Percentiles rank a stretch among this genome's conserved stretches.
Conservation (phyloP, 2,888 invertebrate genomes). For the Phalera bucephala region DNA sequence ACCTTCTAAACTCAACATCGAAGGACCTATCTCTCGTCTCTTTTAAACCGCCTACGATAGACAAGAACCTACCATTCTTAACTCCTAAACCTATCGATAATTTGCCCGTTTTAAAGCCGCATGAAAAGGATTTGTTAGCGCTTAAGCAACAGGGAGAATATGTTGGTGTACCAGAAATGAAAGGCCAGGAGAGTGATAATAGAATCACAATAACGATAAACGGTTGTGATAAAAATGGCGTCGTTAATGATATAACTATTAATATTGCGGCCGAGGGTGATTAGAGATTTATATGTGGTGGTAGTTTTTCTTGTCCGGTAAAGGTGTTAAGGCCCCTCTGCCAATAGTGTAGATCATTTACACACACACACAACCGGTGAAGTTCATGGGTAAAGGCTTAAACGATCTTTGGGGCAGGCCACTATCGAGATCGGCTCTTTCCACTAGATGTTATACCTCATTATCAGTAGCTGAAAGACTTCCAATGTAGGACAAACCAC, state of each 20-base stretch:
- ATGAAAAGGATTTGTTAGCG: conserved; percentile 7
- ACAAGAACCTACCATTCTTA: conserved; percentile 4
- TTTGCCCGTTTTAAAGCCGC: not conserved
- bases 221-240: conserved; percentile 47
- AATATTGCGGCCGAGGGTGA: conserved; percentile 33
- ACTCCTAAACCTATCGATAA: not conserved
- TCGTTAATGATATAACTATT: conserved; percentile 62
- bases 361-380: no score
- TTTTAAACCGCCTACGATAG: conserved; percentile 6
- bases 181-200: conserved; percentile 19
- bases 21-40: conserved; percentile 6
- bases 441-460: no score
- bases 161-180: not conserved
- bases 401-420: no score
- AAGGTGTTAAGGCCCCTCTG: no score
- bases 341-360: no score
- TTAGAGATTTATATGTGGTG: no score
- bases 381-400: no score
- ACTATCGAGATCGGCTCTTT: no score
- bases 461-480: no score
- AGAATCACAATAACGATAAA: conserved; percentile 61
- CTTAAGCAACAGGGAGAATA: conserved; percentile 4
- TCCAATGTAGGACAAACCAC: no score
- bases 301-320: no score
- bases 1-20: conserved; percentile 4